Conservation (phyloP, 2,113 vertebrate genomes). For the Trogon melanurus region DNA sequence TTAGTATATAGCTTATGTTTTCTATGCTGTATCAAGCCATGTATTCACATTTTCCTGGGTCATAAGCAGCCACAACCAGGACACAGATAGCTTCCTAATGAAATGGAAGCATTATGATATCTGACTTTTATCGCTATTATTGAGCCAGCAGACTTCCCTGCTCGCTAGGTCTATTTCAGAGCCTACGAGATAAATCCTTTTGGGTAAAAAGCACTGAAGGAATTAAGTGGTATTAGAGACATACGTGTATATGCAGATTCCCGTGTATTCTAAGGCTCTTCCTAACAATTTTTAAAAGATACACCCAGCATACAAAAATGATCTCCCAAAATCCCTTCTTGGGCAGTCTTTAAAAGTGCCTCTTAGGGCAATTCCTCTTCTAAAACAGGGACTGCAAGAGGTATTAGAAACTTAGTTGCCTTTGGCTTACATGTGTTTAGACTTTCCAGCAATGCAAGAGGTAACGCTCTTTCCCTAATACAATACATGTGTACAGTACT, state of each 20-base stretch:
- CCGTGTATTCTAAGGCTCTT: neutral
- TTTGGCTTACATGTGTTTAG: neutral
- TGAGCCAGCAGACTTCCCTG: neutral
- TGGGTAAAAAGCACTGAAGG: neutral
- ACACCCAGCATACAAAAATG: neutral
- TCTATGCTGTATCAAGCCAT: neutral
- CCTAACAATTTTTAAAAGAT: neutral
- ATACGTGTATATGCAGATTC: neutral
- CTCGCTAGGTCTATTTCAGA: neutral
- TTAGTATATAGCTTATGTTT: neutral
- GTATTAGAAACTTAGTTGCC: neutral
- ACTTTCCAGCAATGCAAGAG: neutral
- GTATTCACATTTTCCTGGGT: neutral
- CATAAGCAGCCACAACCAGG: neutral
- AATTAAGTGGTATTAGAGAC: slow-evolving; percentile 1
- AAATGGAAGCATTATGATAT: neutral
- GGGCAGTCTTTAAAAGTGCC: neutral
- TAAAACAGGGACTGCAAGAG: neutral
- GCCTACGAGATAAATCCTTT: neutral
- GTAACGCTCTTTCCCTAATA: neutral
- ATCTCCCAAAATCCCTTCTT: neutral
- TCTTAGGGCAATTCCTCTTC: neutral
- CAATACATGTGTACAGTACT: accelerated
- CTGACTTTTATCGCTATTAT: neutral
- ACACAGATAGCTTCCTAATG: slow-evolving; percentile 9